Conservation (phyloP, 2,113 vertebrate genomes). For the Spheniscus mendiculus region DNA sequence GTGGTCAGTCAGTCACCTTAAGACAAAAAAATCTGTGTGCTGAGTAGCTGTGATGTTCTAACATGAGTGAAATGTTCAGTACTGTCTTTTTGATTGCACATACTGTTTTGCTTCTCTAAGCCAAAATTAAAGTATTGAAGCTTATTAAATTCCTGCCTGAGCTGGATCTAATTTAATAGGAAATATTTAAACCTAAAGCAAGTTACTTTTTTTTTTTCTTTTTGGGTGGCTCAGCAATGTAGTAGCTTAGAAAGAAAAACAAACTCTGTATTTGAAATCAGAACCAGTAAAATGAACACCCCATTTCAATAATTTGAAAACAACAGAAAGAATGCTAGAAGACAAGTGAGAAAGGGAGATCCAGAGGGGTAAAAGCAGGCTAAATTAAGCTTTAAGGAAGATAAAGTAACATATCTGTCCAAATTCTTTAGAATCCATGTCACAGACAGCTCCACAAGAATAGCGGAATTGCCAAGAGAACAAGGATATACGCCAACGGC, state of each 20-base stretch:
- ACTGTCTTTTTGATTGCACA: constrained; percentile 11
- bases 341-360: background rate
- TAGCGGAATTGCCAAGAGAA: constrained; percentile 32
- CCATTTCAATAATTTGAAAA: background rate
- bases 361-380: background rate
- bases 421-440: constrained; percentile 38
- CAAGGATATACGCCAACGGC: background rate
- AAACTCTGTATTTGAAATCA: constrained; percentile 3
- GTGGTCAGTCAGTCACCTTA: background rate
- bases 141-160: constrained; percentile 47
- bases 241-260: constrained; percentile 14
- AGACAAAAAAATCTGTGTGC: background rate
- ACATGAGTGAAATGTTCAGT: background rate
- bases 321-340: background rate
- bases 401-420: background rate
- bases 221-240: constrained; percentile 22
- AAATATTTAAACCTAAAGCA: constrained; percentile 66
- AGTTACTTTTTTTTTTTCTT: background rate
- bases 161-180: constrained; percentile 50
- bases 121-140: constrained; percentile 50
- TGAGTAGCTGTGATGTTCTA: constrained; percentile 10
- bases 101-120: constrained; percentile 42
- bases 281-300: constrained; percentile 10
- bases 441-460: constrained; percentile 24
- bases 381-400: constrained; percentile 32